phyloP scores from a whole-genome alignment of 2,888 invertebrate species.

The Oxystoma pomonae region DNA sequence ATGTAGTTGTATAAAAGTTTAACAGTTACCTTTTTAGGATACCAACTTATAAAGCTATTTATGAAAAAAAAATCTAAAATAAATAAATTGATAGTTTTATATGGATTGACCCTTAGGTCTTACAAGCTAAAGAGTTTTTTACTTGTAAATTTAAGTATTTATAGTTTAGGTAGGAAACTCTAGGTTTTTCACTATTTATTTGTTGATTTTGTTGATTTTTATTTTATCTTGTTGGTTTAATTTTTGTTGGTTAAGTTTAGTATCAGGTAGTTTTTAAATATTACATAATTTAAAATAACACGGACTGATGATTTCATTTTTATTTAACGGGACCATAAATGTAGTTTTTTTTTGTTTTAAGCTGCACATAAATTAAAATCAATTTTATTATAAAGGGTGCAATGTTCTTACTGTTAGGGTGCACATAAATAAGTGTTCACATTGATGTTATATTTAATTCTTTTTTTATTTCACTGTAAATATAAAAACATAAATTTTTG shows the following conservation, averaged over 20 bases:
- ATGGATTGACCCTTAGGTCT: no score
- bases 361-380: neutral
- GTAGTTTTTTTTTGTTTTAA: neutral
- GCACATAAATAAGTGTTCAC: neutral
- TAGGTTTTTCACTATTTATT: neutral
- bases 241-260: neutral
- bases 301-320: neutral
- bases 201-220: neutral
- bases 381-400: neutral
- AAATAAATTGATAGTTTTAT: no score
- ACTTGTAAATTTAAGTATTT: no score
- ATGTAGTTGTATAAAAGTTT: no score
- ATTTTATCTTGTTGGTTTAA: neutral
- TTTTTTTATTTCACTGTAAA: conserved; percentile 9
- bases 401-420: neutral
- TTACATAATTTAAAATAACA: neutral
- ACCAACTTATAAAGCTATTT: no score
- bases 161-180: no score
- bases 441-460: neutral
- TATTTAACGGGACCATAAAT: neutral
- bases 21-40: no score
- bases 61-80: no score
- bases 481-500: conserved; percentile 33
- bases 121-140: no score
- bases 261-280: neutral